Conservation (phyloP, 2,888 invertebrate species). For the Carabus problematicus region DNA sequence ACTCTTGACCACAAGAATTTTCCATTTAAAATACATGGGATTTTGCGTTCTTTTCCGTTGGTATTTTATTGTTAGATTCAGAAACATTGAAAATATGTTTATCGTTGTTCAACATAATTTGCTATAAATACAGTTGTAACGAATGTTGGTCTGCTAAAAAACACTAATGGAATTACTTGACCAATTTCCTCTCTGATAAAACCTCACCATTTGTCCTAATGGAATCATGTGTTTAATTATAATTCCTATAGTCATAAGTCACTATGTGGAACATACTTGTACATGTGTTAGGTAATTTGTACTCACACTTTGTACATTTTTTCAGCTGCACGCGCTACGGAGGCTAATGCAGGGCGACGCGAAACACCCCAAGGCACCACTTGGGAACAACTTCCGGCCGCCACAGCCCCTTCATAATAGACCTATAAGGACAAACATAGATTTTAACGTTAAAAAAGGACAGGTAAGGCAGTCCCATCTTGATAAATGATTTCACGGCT, state of each 20-base stretch:
- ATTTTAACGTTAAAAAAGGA: slow-evolving; percentile 85
- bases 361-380: slow-evolving; percentile 85
- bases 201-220: background rate
- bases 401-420: slow-evolving; percentile 93
- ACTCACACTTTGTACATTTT: slow-evolving; percentile 48
- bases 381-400: slow-evolving; percentile 95
- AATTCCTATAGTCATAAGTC: background rate
- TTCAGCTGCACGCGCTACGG: slow-evolving; percentile 80
- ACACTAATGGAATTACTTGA: background rate
- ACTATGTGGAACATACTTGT: background rate
- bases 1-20: too few species aligned
- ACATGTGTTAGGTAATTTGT: slow-evolving; percentile 4
- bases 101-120: too few species aligned
- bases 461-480: slow-evolving; percentile 55
- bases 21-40: too few species aligned
- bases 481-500: background rate
- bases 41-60: too few species aligned
- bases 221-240: background rate
- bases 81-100: too few species aligned
- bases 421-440: slow-evolving; percentile 95
- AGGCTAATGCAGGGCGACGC: slow-evolving; percentile 89
- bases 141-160: too few species aligned
- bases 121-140: too few species aligned
- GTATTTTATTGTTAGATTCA: too few species aligned
- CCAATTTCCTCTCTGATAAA: slow-evolving; percentile 4